Conservation (phyloP, 2,888 invertebrate genomes). For the Sphaeridia pumilis region DNA sequence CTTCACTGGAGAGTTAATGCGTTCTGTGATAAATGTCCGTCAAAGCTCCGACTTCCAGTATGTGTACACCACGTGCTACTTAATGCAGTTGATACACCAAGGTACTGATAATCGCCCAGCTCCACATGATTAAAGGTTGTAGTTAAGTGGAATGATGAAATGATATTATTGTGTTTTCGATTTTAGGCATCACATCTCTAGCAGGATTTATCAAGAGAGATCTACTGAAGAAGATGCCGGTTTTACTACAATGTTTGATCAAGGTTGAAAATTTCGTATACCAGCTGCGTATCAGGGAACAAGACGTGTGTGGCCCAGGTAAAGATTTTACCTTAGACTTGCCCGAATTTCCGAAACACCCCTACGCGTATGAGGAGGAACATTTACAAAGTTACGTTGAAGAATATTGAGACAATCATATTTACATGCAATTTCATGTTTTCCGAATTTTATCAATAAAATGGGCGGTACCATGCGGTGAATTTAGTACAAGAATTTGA, state of each 20-base stretch:
- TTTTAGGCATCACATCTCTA: background rate
- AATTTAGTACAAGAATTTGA: too few species aligned
- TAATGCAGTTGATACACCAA: conserved; percentile 13
- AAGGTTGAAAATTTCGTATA: background rate
- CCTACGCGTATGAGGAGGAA: too few species aligned
- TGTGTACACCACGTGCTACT: background rate
- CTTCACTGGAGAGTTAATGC: conserved; percentile 81
- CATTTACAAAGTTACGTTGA: too few species aligned
- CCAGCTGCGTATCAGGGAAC: background rate
- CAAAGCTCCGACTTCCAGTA: conserved; percentile 1
- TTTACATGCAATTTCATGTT: too few species aligned
- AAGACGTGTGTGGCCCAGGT: background rate
- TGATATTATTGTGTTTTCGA: background rate
- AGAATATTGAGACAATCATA: too few species aligned
- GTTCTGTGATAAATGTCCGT: conserved; percentile 58
- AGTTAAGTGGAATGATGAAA: background rate
- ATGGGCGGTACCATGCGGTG: too few species aligned
- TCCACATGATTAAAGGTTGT: too few species aligned
- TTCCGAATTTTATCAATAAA: too few species aligned
- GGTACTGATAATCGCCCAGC: background rate
- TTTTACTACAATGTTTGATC: background rate
- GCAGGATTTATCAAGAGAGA: background rate
- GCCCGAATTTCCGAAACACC: too few species aligned
- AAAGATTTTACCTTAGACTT: too few species aligned
- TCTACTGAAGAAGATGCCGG: background rate